phyloP scores from a whole-genome alignment of 2,113 vertebrate genomes.

The Ia io region DNA sequence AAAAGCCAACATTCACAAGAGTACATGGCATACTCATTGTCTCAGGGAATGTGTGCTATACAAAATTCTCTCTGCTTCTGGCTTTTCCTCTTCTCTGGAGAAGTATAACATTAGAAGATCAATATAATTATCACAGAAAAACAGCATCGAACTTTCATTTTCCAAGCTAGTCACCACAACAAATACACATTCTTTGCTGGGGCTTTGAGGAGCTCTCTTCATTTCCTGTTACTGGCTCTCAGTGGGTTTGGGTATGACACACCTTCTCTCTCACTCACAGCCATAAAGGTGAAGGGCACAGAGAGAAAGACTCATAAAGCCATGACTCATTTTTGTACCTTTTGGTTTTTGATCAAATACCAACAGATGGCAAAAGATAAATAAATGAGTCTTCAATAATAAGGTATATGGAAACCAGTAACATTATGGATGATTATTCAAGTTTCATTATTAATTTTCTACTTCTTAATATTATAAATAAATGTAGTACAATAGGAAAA shows the following conservation, averaged over 20 bases:
- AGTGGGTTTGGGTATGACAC: constrained; percentile 53
- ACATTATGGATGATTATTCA: constrained; percentile 35
- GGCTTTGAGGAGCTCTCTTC: constrained; percentile 39
- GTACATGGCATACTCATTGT: rapidly evolving
- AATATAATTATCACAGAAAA: constrained; percentile 50
- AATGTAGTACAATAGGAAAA: background rate
- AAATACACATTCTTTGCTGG: constrained; percentile 39
- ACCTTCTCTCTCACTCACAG: constrained; percentile 45
- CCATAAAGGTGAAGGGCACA: constrained; percentile 38
- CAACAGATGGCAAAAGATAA: constrained; percentile 69
- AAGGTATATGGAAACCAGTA: constrained; percentile 55
- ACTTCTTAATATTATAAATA: constrained; percentile 58
- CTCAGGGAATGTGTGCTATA: background rate
- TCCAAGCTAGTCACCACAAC: constrained; percentile 61
- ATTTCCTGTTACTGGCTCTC: constrained; percentile 56
- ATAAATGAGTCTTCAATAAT: constrained; percentile 57
- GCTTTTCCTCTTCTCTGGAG: background rate
- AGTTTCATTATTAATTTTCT: constrained; percentile 67
- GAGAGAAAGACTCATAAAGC: constrained; percentile 49
- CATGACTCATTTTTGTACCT: constrained; percentile 71
- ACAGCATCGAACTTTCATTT: constrained; percentile 61
- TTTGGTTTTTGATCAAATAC: constrained; percentile 70
- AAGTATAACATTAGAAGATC: background rate
- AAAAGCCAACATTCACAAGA: background rate
- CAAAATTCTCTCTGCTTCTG: background rate